Evolutionary conservation across 2,888 invertebrate species (phyloP), one percentile per base, ranked within the genome.

Genomic region (Hololepta plana): DNA sequence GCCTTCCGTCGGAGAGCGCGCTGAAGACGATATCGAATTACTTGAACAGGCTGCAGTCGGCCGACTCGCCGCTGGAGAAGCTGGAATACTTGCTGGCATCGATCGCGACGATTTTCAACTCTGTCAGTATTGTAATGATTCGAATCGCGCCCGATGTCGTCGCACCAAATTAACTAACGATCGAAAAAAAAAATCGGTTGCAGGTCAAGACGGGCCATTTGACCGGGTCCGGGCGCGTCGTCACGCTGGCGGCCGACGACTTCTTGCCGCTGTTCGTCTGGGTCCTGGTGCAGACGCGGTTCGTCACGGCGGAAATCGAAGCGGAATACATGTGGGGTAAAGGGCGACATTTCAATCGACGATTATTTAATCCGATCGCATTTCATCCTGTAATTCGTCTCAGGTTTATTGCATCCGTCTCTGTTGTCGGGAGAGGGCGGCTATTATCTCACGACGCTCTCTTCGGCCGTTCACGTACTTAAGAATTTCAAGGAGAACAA

Each of bases 291-390:
- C 79, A 84, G 34, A 81, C 84, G 38, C 80, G 82, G 16, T 72
- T 90, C 42, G 77, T 91, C 4, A 79, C 85, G 15, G 91, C 88
- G 1, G 93, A 95, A 57, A 71, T 93, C 30, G 93, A 95, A 51
- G 88, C 90, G 0, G 90, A 91, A 48, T 82, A 90, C 49, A 95
- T 95, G 88, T 90, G 90, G 64, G 90, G 51, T 42, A 41, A 32
- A 62, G 23, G 4, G 9, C 9, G 13, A 17, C 17, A 26, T n/a
- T 26, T 19, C 10, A 12, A 27, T 20, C 6, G 12, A n/a, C 7
- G 17, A n/a, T 27, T 13, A 24, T 23, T 12, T 8, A 29, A 20
- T n/a, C 11, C 5, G 17, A 24, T 28, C 24, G 7, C 17, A 20
- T n/a, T 26, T 24, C 14, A 29, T 15, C 11, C 23, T 14, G 9